These are phyloP conservation scores for Tinea pellionella DNA, from an alignment of 2,888 invertebrate species.

Conservation along the genomic window DNA sequence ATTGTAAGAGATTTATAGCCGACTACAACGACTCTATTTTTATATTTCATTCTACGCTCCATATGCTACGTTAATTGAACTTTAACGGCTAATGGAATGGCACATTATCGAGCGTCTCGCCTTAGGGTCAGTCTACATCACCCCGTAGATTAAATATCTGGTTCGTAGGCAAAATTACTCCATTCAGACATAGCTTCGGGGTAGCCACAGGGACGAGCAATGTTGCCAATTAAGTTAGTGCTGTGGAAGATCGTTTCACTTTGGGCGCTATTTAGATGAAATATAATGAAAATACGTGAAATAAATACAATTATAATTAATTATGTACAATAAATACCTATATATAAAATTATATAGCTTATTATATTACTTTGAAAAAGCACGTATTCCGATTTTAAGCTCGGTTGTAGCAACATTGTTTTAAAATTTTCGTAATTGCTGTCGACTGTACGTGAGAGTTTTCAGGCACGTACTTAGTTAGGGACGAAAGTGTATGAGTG, in stretches of 20 bases:
- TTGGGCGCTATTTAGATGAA: not conserved
- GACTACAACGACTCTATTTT: not conserved
- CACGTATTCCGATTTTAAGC: not conserved
- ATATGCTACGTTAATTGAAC: conserved; percentile 45
- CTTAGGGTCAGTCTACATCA: not conserved
- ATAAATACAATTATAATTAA: no score
- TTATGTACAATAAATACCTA: no score
- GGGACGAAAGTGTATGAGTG: no score
- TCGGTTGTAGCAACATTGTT: not conserved
- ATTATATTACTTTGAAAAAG: no score
- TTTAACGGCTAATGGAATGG: conserved; percentile 47
- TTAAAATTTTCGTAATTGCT: conserved; percentile 6
- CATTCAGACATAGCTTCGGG: not conserved
- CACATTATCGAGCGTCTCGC: conserved; percentile 39
- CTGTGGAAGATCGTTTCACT: not conserved
- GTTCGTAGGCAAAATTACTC: not conserved
- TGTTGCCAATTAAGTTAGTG: not conserved
- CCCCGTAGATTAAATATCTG: not conserved
- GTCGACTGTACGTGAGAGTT: not conserved
- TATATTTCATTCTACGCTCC: conserved; percentile 13
- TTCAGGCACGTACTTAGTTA: not conserved
- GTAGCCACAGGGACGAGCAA: not conserved
- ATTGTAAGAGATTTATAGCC: not conserved
- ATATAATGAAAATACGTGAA: no score
- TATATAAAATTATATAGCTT: no score